Conservation (phyloP, 1,140 invertebrate genomes). For the Pristionchus pacificus region DNA sequence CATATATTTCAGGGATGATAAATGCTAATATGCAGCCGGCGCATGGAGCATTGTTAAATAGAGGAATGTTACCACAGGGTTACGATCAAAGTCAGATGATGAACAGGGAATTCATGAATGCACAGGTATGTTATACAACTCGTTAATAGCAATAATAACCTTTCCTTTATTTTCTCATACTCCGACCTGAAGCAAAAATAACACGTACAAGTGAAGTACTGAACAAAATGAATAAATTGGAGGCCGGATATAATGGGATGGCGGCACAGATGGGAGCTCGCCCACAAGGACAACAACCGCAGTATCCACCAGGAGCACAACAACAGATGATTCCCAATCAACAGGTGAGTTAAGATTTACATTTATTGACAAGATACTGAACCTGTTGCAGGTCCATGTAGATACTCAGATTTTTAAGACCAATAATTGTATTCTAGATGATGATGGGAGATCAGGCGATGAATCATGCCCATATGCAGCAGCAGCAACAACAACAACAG, state of each 20-base stretch:
- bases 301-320: constrained; percentile 3
- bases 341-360: not conserved
- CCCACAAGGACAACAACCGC: constrained; percentile 10
- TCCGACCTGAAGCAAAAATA: too few species aligned
- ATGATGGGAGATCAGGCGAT: constrained; percentile 5
- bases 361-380: not conserved
- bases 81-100: constrained; percentile 12
- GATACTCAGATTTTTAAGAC: too few species aligned
- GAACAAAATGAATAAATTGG: constrained; percentile 12
- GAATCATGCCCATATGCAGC: constrained; percentile 1
- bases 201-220: too few species aligned
- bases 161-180: too few species aligned
- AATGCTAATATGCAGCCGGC: not conserved
- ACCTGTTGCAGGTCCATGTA: too few species aligned
- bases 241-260: constrained; percentile 10
- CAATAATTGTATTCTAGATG: not conserved
- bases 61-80: constrained; percentile 15
- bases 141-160: too few species aligned
- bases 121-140: not conserved
- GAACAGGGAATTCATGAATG: constrained; percentile 12
- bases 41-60: not conserved
- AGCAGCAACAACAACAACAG: constrained; percentile 18
- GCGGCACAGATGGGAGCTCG: not conserved
- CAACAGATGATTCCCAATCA: not conserved
- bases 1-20: not conserved